Evolutionary conservation across 1,140 invertebrate genomes (phyloP), one percentile per base, ranked within the genome.

Genomic region (Lineus longissimus): DNA sequence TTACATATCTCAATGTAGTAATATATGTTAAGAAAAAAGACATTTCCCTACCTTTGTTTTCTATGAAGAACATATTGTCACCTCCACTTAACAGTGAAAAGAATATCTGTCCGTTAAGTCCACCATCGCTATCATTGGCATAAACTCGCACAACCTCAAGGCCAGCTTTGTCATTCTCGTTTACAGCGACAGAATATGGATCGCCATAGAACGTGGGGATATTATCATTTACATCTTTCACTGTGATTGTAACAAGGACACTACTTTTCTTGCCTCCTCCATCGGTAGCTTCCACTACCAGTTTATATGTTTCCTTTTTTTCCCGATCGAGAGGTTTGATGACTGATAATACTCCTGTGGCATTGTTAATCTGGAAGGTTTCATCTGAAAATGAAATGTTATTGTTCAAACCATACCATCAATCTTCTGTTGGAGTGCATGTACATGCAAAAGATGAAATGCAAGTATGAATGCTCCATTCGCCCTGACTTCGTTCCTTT

Each of bases 91-190:
- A 7, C 6, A 51, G 6, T 7, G n/a, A 19, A 51, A 7, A 51
- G 4, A 9, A 19, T 23, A 51, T 51, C 47, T 23, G 47, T 23
- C 47, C 47, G n/a, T 51, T 51, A 6, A 51, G n/a, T 51, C 25
- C 47, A 23, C 19, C 9, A 51, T 51, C 47, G n/a, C 19, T 51
- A n/a, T 51, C 47, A 51, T 51, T 51, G n/a, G 47, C 47, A 23
- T 23, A 27, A n/a, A 51, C 47, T 51, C 9, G 6, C 4, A 27
- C 47, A 23, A 51, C 47, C 47, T 51, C n/a, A 23, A 51, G 6
- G 6, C 47, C 47, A 51, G 47, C 19, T 19, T 51, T 51, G n/a
- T 27, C 47, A n/a, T 51, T 51, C 47, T 51, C 47, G 6, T 51
- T 19, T n/a, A 51, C 47, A 4, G 6, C 25, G 25, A n/a, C 47